Percentiles rank a stretch among this genome's conserved stretches.
Evolutionary conservation across 2,797 vertebrate genomes (phyloP).

Genomic region (Falco naumanni): DNA sequence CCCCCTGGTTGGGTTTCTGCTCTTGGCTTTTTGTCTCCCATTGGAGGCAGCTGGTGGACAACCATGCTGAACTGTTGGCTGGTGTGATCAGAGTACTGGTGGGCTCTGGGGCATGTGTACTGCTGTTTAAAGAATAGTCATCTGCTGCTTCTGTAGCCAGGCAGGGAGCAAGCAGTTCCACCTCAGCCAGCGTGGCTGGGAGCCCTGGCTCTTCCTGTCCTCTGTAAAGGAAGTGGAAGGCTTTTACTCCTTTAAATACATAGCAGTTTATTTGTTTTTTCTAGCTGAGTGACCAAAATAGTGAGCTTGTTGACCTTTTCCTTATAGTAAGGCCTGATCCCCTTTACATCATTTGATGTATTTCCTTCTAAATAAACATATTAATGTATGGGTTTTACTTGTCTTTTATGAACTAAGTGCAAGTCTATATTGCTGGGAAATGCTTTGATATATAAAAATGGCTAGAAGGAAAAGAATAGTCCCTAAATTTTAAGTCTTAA

Average conservation of each 20-base stretch:
- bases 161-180: background rate
- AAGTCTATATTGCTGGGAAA: background rate
- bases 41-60: background rate
- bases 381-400: background rate
- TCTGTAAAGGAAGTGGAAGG: background rate
- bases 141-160: background rate
- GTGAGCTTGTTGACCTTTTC: background rate
- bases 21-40: background rate
- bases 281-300: background rate
- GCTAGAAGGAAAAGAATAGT: background rate
- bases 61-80: background rate
- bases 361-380: background rate
- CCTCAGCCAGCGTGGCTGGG: too few species aligned
- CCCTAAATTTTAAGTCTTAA: background rate
- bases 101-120: background rate
- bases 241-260: too few species aligned
- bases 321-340: background rate
- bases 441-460: background rate
- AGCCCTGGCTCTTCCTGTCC: background rate
- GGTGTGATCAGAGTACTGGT: background rate
- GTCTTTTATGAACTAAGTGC: background rate
- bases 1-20: slow-evolving; percentile 30
- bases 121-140: background rate
- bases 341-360: background rate
- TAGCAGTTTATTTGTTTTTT: background rate